Base-by-base conservation (phyloP, 2,113 vertebrate species). In the Beaufortia kweichowensis region DNA sequence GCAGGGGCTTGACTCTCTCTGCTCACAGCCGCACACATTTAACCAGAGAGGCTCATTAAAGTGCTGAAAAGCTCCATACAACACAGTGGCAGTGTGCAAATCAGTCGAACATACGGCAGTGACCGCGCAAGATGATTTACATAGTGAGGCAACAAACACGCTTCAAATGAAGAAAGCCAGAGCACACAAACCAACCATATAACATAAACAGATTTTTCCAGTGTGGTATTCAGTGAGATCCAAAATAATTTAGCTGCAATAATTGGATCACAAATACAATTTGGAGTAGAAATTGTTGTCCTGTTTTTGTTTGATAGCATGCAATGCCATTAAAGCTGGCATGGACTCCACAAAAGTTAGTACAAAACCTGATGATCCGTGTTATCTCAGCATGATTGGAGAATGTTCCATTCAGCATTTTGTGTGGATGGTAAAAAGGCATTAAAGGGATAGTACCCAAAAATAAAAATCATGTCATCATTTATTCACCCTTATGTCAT, bases 1-100 rank as follows among this genome's bases (percentile, higher is more conserved):
- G 65, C 81, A 79, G 67, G 19, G 19, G 60, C 80, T 74, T 71
- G 50, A 75, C 65, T 78, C 74, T 81, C n/a, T 35, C 26, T 41
- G 57, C 73, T 60, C 60, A 31, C 56, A 71, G 43, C 48, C 26
- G 28, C 66, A 82, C 69, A 81, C 56, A 86, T 62, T 64, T 24
- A 81, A 46, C 35, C 74, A 77, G 56, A 78, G 50, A 77, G 33
- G 41, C 62, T 60, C 63, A 57, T 70, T 63, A 56, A 72, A 61
- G 53, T 53, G 53, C 55, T 70, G 74, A 41, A 59, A 39, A 61
- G 66, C 31, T 35, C 62, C 33, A 62, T 62, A 61, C 68, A 29
- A 19, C 73, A 73, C 19, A 29, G 61, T 65, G 50, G 70, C 31
- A 39, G 31, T 48, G 29, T 53, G 71, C 50, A 68, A 75, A 75